A percentile compares a stretch with the other conserved stretches of the same genome.
Conservation (phyloP, 2,797 vertebrate genomes). For the Limnodromus scolopaceus region DNA sequence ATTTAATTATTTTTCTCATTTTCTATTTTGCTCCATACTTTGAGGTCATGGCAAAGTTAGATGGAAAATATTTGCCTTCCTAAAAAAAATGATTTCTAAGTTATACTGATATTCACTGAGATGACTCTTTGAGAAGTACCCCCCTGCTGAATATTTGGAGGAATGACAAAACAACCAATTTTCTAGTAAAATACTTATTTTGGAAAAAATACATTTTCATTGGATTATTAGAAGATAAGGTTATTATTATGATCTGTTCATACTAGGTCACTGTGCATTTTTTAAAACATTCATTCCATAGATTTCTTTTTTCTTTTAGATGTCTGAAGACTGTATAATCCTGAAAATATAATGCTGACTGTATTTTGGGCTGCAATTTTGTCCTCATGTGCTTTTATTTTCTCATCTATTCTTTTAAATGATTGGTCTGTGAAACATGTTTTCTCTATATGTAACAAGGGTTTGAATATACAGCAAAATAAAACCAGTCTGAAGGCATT, state of each 20-base stretch:
- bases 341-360: neutral
- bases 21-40: neutral
- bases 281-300: neutral
- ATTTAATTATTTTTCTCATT: neutral
- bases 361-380: neutral
- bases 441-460: neutral
- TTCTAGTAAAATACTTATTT: neutral
- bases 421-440: neutral
- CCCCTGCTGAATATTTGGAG: neutral
- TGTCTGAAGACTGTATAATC: neutral
- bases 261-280: neutral
- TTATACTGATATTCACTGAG: neutral
- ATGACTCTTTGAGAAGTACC: neutral
- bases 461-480: neutral
- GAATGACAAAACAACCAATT: neutral
- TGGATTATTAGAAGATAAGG: neutral
- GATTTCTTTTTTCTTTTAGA: neutral
- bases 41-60: neutral
- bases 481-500: neutral
- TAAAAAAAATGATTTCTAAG: neutral
- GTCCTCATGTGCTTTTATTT: neutral
- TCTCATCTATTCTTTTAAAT: neutral
- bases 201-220: neutral
- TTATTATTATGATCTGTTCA: neutral
- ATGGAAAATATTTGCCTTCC: neutral